Evolutionary conservation across 2,888 invertebrate species (phyloP).

Genomic region (Achlya flavicornis): DNA sequence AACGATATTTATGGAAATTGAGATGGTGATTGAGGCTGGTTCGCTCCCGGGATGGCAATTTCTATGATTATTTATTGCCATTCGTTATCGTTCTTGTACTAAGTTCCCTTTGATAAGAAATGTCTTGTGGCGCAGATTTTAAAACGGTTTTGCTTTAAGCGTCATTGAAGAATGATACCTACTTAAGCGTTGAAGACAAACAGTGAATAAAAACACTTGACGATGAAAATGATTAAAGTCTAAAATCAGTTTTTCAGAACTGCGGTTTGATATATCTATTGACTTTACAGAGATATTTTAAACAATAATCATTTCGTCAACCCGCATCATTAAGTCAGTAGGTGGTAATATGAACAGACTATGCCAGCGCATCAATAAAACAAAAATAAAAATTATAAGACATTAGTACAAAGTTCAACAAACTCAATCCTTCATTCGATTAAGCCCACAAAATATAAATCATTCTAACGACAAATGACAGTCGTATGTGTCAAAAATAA

Average conservation of each 20-base stretch:
- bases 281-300: not conserved
- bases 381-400: conserved; percentile 27
- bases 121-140: not conserved
- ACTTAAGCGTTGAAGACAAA: too few species aligned
- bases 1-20: conserved; percentile 50
- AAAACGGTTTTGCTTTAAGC: too few species aligned
- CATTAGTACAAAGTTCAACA: conserved; percentile 36
- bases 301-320: not conserved
- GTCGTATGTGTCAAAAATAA: conserved; percentile 79
- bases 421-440: conserved; percentile 57
- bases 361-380: conserved; percentile 16
- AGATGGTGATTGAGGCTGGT: conserved; percentile 40
- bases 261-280: not conserved
- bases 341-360: conserved; percentile 12
- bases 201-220: too few species aligned
- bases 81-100: conserved; percentile 19
- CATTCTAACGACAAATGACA: conserved; percentile 72
- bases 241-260: not conserved
- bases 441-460: conserved; percentile 54
- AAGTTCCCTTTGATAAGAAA: conserved; percentile 10
- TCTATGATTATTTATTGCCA: conserved; percentile 25
- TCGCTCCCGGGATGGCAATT: conserved; percentile 23
- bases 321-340: conserved; percentile 5
- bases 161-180: too few species aligned
- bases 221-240: too few species aligned